Base-by-base conservation (phyloP, 2,888 invertebrate species). In the Tenthredo notha region DNA sequence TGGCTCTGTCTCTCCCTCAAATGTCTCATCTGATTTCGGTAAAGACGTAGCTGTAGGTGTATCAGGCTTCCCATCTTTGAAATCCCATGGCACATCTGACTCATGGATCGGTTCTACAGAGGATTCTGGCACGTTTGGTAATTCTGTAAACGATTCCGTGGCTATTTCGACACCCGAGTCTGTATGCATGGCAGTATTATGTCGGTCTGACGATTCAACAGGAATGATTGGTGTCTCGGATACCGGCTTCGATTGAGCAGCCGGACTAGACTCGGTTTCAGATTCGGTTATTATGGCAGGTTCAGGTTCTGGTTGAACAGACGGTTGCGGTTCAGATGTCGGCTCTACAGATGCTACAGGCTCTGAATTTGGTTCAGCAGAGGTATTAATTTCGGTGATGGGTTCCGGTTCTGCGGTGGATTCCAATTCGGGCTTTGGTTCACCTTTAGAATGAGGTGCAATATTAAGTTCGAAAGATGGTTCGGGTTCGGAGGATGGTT, bases 321-420 rank as follows among this genome's bases (percentile, higher is more conserved):
- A 85, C 85, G 91, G 89, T 88, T 90, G 90, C 7, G 92, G 89
- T 87, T 91, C 83, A 9, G 86, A 15, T 65, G 50, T 67, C 33
- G 47, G 50, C 58, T 67, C 77, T 3, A 50, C 40, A 65, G 37
- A 43, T 61, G 83, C 40, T 67, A 84, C 84, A 70, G 84, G 78
- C 77, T 87, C 86, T 47, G 88, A 78, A 29, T 84, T 84, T 10
- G 86, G 61, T 75, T 87, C 86, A 18, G 85, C 21, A 72, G 78
- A 72, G 7, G 86, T 50, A n/a, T 84, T 84, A 1, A 86, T 50
- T 37, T 54, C 78, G 15, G 58, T 86, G 77, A 74, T 72, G 6
- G 85, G 85, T 74, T 87, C 86, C 89, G 90, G 83, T 80, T 47
- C 83, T 10, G 85, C 72, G 1, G 40, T 78, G 18, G 87, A 84